Evolutionary conservation across 2,888 invertebrate genomes (phyloP).

Genomic region (Ormyrus thymus): DNA sequence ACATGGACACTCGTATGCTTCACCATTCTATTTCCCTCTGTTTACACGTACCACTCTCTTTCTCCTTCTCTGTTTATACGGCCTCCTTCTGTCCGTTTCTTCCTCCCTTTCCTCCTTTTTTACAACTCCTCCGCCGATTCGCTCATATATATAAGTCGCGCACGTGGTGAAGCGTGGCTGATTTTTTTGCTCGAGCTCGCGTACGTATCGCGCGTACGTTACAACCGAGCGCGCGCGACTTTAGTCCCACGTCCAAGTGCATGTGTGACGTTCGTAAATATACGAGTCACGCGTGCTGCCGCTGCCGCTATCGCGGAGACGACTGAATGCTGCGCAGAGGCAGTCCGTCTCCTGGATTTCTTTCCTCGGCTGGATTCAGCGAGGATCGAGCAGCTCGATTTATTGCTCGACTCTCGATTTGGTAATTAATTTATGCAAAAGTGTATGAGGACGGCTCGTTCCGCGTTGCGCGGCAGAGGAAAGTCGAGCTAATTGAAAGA

Average conservation of each 20-base stretch:
- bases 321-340: constrained; percentile 66
- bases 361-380: background rate
- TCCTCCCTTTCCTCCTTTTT: constrained; percentile 47
- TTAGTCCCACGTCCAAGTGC: constrained; percentile 54
- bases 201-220: background rate
- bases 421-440: too few relatives aligned
- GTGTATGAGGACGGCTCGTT: too few relatives aligned
- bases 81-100: constrained; percentile 42
- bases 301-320: constrained; percentile 62
- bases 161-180: constrained; percentile 28
- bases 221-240: constrained; percentile 30
- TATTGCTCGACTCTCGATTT: too few relatives aligned
- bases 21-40: constrained; percentile 34
- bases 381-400: too few relatives aligned
- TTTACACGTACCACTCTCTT: constrained; percentile 11
- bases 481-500: background rate
- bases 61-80: constrained; percentile 31
- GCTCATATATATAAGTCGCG: constrained; percentile 20
- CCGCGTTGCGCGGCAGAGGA: background rate
- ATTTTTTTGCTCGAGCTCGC: constrained; percentile 15
- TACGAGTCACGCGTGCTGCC: constrained; percentile 69
- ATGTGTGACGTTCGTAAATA: constrained; percentile 69
- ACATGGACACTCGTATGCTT: background rate
- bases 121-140: constrained; percentile 20
- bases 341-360: constrained; percentile 45